Conservation (phyloP, 2,113 vertebrate species). For the Zosterops japonicus region DNA sequence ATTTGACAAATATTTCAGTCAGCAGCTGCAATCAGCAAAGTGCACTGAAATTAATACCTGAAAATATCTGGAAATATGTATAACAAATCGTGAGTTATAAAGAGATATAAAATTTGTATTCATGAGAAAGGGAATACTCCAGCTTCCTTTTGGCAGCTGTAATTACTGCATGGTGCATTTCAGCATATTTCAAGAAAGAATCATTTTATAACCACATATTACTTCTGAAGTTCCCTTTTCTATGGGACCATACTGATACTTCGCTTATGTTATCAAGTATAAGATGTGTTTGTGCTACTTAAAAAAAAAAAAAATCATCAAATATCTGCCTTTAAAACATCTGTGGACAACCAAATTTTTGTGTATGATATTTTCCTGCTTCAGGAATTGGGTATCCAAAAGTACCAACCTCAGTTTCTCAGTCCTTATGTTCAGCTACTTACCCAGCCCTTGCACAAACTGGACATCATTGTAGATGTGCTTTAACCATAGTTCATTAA, state of each 20-base stretch:
- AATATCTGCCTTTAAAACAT: background rate
- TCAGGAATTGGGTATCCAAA: background rate
- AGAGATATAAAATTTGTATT: background rate
- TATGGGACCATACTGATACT: accelerated
- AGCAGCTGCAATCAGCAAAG: constrained; percentile 44
- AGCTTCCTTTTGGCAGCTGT: background rate
- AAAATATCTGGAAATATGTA: background rate
- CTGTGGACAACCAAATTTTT: background rate
- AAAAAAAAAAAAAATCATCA: background rate
- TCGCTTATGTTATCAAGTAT: background rate
- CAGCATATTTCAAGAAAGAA: background rate
- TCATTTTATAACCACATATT: background rate
- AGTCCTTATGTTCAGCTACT: background rate
- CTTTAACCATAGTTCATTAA: background rate
- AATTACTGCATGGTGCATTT: background rate
- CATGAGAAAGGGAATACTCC: background rate
- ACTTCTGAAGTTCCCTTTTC: background rate
- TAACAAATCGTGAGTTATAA: background rate
- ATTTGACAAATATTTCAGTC: constrained; percentile 36
- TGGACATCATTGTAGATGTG: background rate
- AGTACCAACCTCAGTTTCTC: background rate
- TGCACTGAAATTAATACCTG: constrained; percentile 18
- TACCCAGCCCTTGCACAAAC: background rate
- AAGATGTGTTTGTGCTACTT: background rate
- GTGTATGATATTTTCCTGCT: background rate